Base-by-base conservation (phyloP, 2,888 invertebrate genomes). In the Trypoxylon attenuatum region DNA sequence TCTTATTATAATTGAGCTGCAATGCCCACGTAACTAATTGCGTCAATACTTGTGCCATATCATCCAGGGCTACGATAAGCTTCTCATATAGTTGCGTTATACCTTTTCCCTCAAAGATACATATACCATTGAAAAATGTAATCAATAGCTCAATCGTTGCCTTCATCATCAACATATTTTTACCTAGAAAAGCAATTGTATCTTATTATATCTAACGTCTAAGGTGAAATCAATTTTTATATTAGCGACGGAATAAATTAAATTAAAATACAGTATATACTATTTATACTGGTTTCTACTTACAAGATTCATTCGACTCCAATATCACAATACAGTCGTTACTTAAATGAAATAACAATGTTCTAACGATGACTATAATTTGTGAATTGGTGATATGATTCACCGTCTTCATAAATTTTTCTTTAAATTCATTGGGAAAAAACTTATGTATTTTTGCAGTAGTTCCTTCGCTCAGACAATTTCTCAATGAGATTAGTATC, bases 331-430 rank as follows among this genome's bases (percentile, higher is more conserved):
- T 21, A 42, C 81, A 80, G 57, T 80, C 68, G 23, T 71, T 64
- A 22, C 79, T 80, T 15, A 85, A 72, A 74, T 84, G 76, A 69
- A 72, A 76, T 29, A 71, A 77, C 5, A 86, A 47, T 13, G 83
- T 82, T 57, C 67, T 76, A 25, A 86, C 63, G 16, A 84, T 79
- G 21, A 59, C 60, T 5, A 78, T 64, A 19, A 54, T 53, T 43
- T 83, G 83, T 13, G 71, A 71, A 50, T 60, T 77, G n/a, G 81
- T 77, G 56, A 79, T 68, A 49, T 70, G 76, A 33, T 51, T 61
- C n/a, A 78, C 59, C 5, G 68, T 50, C 27, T 63, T 59, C 13
- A 57, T 71, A 18, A 83, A 73, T 41, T 68, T 69, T 15, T 75
- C 50, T 42, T 51, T 71, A 22, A 83, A 81, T 54, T 74, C 61